Evolutionary conservation across 2,888 invertebrate species (phyloP), one percentile per base, ranked within the genome.

Genomic region (Acleris laterana): DNA sequence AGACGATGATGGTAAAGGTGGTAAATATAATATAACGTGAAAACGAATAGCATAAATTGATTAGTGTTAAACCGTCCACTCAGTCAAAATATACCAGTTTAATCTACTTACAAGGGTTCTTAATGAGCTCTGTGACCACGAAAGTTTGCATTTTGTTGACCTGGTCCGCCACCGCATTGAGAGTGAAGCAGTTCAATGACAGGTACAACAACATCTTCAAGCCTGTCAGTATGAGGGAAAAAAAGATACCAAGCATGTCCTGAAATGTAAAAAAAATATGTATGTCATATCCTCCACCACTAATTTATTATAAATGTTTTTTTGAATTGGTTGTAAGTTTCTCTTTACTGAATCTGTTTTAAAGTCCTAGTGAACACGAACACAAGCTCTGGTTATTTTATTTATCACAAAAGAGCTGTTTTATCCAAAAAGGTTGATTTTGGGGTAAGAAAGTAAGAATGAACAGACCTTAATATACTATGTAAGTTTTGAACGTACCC

Each of bases 131-230:
- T 1, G 55, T 55, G 20, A 42, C 55, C 5, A 42, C 20, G 42
- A 20, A 20, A 42, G 11, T 55, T 42, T 38, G 19, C 55, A 55
- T 55, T 13, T 20, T 42, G 16, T 55, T 38, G 3, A 55, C 55
- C 3, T 55, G 20, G 1, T 20, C 20, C 13, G 55, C 55, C 7
- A 38, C 42, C 2, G 55, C 13, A 13, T 55, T 38, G 16, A 55
- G 20, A 19, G 20, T 19, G 7, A 55, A 42, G 20, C 55, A 55
- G 38, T 19, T 19, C 16, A 55, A 16, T 3, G 13, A 55, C 6
- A 55, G 20, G 16, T 7, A 19, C 6, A 16, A 6, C 2, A 16
- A n/a, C 44, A n/a, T n/a, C n/a, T 2, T 44, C 2, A 44, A 44
- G 11, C 16, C 2, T 44, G 44, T 2, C 5, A 19, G 7, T 5